Base-by-base conservation (phyloP, 2,888 invertebrate genomes). In the Lysandra bellargus region DNA sequence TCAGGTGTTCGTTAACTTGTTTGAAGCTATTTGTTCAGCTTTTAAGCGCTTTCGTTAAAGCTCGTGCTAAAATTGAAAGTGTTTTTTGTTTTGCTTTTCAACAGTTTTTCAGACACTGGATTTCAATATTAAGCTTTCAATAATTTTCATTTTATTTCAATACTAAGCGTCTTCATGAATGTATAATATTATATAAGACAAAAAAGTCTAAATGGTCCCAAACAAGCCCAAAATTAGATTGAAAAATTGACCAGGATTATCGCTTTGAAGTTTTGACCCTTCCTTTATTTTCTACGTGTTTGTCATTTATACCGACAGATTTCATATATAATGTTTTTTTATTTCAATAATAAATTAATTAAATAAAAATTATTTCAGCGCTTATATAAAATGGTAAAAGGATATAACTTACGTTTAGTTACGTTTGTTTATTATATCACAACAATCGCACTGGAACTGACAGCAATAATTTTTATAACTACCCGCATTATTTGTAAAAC, bases 1-100 rank as follows among this genome's bases (percentile, higher is more conserved):
- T 73, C 40, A 40, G 73, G 73, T 73, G 73, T 73, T 40, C n/a
- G 73, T 72, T 40, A 73, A 37, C 73, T 73, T 73, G 73, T 40
- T 40, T 37, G 72, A 37, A 73, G 40, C 40, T 73, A 72, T 72
- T 72, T 72, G 37, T 72, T 14, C 72, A 72, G 72, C 72, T 73
- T 73, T 73, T 73, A 73, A 73, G 73, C 40, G 73, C 37, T 73
- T 73, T 73, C 73, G 37, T 40, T 40, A 40, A 40, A 6, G 14
- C n/a, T 40, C 17, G 73, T 73, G 33, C 40, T 37, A 37, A 72
- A 72, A 23, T 61, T 61, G 23, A 1, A 64, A 64, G 64, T 64
- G 64, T 64, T 30, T 37, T 3, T 37, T 73, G 17, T 40, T 73
- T 72, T n/a, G 40, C 37, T 33, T 72, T 72, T 37, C 1, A 72